Conservation (phyloP, 2,888 invertebrate species). For the Rapana venosa region DNA sequence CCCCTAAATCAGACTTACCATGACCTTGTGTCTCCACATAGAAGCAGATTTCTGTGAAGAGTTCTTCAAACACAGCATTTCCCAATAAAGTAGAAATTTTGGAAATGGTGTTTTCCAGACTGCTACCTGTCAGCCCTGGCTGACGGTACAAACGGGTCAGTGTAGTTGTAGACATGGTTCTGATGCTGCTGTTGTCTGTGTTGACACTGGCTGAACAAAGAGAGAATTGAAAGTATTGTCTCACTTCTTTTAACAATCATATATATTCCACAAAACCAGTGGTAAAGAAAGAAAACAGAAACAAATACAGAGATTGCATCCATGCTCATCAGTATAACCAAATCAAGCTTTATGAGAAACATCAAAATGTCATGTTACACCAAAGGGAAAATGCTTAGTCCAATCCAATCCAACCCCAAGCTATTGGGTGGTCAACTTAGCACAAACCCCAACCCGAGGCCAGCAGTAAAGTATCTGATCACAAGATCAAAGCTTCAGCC, state of each 20-base stretch:
- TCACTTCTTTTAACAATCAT: background rate
- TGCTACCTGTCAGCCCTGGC: conserved; percentile 56
- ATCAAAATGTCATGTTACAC: too few species aligned
- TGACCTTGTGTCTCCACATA: conserved; percentile 55
- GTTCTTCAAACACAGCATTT: conserved; percentile 39
- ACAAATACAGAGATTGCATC: too few species aligned
- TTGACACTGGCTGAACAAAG: background rate
- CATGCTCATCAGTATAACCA: too few species aligned
- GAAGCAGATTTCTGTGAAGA: conserved; percentile 64
- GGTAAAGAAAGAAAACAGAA: too few species aligned
- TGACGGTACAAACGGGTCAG: conserved; percentile 45
- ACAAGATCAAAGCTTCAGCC: too few species aligned
- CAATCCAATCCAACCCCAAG: too few species aligned
- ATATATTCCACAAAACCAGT: too few species aligned
- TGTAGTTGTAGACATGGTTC: conserved; percentile 33
- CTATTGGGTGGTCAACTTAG: too few species aligned
- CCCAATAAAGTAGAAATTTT: conserved; percentile 55
- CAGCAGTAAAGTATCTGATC: too few species aligned
- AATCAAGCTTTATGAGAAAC: too few species aligned
- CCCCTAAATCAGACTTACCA: conserved; percentile 24
- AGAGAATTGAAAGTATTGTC: background rate
- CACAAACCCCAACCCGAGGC: too few species aligned
- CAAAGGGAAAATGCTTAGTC: too few species aligned
- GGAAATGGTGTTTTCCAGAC: conserved; percentile 47
- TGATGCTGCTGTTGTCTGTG: background rate